phyloP scores from a whole-genome alignment of 2,888 invertebrate genomes.

The Drosophila neonasuta region DNA sequence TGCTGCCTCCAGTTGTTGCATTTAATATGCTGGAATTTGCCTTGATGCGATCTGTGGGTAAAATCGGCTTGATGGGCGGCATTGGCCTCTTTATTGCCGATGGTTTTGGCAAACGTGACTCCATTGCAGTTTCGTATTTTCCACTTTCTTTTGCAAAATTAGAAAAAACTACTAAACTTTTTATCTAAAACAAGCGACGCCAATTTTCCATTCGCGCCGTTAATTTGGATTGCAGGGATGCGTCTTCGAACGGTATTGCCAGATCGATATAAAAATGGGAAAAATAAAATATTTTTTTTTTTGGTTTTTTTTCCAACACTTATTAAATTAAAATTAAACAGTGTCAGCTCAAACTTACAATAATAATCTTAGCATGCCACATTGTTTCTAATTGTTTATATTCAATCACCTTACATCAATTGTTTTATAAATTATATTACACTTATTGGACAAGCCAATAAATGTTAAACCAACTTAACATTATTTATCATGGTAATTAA shows the following conservation, averaged over 20 bases:
- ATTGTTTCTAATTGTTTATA: neutral
- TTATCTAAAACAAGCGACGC: conserved; percentile 57
- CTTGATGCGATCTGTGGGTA: conserved; percentile 80
- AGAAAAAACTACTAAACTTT: conserved; percentile 7
- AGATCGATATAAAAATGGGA: neutral
- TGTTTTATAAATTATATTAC: neutral
- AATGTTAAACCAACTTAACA: neutral
- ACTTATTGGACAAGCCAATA: neutral
- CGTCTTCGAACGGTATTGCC: conserved; percentile 7
- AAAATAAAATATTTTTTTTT: neutral
- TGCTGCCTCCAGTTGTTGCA: conserved; percentile 50
- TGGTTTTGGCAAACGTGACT: conserved; percentile 83
- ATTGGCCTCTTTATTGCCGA: conserved; percentile 72
- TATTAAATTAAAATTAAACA: neutral
- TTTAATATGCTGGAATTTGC: conserved; percentile 30
- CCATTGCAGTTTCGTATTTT: conserved; percentile 77
- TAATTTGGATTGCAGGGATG: conserved; percentile 61
- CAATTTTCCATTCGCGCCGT: conserved; percentile 57
- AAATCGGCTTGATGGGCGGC: conserved; percentile 65
- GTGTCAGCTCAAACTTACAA: neutral
- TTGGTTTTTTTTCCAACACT: neutral
- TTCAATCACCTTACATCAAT: neutral
- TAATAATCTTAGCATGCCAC: neutral
- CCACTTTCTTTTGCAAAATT: conserved; percentile 5
- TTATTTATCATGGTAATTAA: neutral